phyloP scores from a whole-genome alignment of 2,797 vertebrate genomes.

The Macropodus opercularis region DNA sequence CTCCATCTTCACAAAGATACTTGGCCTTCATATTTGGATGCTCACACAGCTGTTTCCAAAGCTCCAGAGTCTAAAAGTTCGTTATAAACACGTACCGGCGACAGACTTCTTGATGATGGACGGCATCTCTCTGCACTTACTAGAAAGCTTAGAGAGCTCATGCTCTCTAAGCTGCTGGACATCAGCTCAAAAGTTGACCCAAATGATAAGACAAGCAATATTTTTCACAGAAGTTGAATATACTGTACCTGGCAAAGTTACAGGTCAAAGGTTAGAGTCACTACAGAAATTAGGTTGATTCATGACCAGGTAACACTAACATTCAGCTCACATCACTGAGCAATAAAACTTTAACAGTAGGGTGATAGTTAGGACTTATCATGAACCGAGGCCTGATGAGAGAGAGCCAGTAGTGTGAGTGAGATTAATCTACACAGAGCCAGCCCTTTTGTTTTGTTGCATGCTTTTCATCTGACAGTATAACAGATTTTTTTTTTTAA shows the following conservation, averaged over 20 bases:
- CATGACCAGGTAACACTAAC: conserved; percentile 52
- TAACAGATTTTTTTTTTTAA: too few species aligned
- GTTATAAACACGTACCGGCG: conserved; percentile 35
- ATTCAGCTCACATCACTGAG: conserved; percentile 34
- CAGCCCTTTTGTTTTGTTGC: too few species aligned
- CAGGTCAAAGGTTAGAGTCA: conserved; percentile 20
- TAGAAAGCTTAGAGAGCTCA: conserved; percentile 42
- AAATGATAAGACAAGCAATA: conserved; percentile 32
- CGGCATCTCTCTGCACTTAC: conserved; percentile 14
- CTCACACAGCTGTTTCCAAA: conserved; percentile 46
- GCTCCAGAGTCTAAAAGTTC: conserved; percentile 60
- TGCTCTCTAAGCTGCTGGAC: too few species aligned
- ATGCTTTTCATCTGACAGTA: too few species aligned
- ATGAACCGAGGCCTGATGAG: too few species aligned
- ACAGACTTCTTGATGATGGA: conserved; percentile 32
- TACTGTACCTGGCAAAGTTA: conserved; percentile 10
- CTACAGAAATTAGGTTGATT: conserved; percentile 37
- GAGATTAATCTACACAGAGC: too few species aligned
- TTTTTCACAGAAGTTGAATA: conserved; percentile 6
- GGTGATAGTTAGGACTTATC: conserved; percentile 22
- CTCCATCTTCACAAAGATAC: conserved; percentile 68
- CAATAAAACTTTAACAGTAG: conserved; percentile 24
- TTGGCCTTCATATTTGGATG: conserved; percentile 49
- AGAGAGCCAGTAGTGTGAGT: too few species aligned
- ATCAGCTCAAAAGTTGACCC: too few species aligned